Evolutionary conservation across 2,888 invertebrate species (phyloP).

Genomic region (Podotricha telesiphe): DNA sequence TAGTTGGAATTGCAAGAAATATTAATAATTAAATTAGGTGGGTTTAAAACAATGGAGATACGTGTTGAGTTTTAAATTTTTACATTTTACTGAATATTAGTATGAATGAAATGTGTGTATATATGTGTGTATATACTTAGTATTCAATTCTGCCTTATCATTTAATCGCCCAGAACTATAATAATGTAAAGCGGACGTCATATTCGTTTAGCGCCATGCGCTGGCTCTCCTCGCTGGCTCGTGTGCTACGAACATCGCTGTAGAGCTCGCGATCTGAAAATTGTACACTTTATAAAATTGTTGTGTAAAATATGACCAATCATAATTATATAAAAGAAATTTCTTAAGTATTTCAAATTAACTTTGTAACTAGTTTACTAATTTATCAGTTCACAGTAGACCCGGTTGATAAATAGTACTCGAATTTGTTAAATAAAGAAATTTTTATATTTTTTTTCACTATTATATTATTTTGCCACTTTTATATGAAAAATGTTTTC

Average conservation of each 20-base stretch:
- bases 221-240: constrained; percentile 56
- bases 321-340: too few species aligned
- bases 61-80: background rate
- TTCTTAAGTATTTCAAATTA: background rate
- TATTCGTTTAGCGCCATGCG: constrained; percentile 44
- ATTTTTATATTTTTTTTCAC: too few species aligned
- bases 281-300: constrained; percentile 15
- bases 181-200: constrained; percentile 27
- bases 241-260: constrained; percentile 78
- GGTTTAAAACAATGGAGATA: background rate
- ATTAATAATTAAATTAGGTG: too few species aligned
- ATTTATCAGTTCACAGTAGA: background rate
- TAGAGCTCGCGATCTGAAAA: constrained; percentile 69
- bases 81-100: constrained; percentile 5
- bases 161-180: background rate
- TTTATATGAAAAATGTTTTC: background rate
- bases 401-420: background rate
- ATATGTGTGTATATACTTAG: constrained; percentile 10
- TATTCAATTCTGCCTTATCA: background rate
- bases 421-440: too few species aligned
- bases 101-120: constrained; percentile 1
- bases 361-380: background rate
- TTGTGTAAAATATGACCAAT: background rate
- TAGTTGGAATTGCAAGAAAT: too few species aligned
- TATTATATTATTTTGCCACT: background rate